Evolutionary conservation across 2,888 invertebrate genomes (phyloP), one percentile per base, ranked within the genome.

Genomic region (Tenthredo scrophulariae): DNA sequence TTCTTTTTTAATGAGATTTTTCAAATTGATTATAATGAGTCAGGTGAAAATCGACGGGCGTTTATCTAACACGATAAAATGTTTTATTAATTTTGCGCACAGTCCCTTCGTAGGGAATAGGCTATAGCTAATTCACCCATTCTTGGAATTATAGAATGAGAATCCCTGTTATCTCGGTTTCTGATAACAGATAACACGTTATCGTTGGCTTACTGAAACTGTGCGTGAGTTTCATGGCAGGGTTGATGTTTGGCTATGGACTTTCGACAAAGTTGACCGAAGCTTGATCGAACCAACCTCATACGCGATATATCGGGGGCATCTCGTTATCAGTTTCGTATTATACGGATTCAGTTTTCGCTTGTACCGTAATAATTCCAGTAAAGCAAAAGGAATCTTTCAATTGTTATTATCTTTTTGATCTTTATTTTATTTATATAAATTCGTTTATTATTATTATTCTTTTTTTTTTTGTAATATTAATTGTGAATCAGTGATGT

Each of bases 121-220:
- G 29, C 6, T 33, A 50, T 77, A 26, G 7, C 2, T 29, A 37
- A 67, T 67, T 33, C 67, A 33, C 33, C 6, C 0, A 26, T 67
- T 37, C 18, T 75, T 75, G 2, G n/a, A n/a, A 40, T 40, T 22
- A n/a, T 40, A 22, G 50, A 58, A 62, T 62, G 80, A 80, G 58
- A 80, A 40, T 80, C 80, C 80, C 58, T 80, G 80, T 80, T 80
- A 80, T 80, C 80, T 33, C 7, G 2, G 40, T 18, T 10, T 40
- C 80, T 80, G 80, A 80, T 80, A 80, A 80, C 26, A 58, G 80
- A 80, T 80, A 80, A 80, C 37, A 80, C 58, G 22, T 80, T 80
- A 62, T 80, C 62, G 9, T 18, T n/a, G 33, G 9, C 33, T 9
- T 62, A 26, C 40, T 18, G 40, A 29, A 77, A 40, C 37, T 37